These are phyloP conservation scores for Tichodroma muraria DNA, from an alignment of 2,113 vertebrate genomes.

Conservation along the genomic window DNA sequence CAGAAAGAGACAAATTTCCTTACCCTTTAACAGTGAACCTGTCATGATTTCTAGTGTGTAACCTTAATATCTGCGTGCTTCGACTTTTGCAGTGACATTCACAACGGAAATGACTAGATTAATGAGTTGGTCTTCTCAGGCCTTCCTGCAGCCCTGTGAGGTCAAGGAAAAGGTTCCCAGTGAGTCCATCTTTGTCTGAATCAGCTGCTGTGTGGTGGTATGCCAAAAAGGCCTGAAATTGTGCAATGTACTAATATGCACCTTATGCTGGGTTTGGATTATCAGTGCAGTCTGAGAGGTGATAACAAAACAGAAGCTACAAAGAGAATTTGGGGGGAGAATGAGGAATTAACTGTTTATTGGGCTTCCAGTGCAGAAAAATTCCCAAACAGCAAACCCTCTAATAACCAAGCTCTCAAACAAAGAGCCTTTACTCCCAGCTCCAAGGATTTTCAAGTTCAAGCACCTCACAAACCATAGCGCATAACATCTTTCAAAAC, in stretches of 20 bases:
- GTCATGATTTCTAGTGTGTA: not conserved
- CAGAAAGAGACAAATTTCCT: not conserved
- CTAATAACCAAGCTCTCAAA: not conserved
- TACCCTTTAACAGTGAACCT: not conserved
- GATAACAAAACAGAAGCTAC: not conserved
- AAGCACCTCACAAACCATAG: constrained; percentile 1
- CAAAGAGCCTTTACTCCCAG: not conserved
- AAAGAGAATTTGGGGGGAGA: not conserved
- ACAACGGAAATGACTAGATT: not conserved
- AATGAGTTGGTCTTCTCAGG: not conserved
- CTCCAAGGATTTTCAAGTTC: not conserved
- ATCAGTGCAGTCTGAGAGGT: not conserved
- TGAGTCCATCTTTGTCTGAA: not conserved
- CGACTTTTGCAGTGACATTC: not conserved
- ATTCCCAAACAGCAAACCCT: not conserved
- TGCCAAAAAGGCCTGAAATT: not conserved
- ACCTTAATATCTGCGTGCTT: not conserved
- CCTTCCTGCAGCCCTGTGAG: not conserved
- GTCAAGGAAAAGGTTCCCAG: not conserved
- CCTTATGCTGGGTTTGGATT: not conserved
- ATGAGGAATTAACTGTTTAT: not conserved
- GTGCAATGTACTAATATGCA: not conserved
- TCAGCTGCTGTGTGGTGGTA: not conserved
- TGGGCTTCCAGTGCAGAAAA: not conserved
- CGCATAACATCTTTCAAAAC: constrained; percentile 8